These are phyloP conservation scores for Mus pahari DNA, from an alignment of 2,113 vertebrate species.

Conservation along the genomic window DNA sequence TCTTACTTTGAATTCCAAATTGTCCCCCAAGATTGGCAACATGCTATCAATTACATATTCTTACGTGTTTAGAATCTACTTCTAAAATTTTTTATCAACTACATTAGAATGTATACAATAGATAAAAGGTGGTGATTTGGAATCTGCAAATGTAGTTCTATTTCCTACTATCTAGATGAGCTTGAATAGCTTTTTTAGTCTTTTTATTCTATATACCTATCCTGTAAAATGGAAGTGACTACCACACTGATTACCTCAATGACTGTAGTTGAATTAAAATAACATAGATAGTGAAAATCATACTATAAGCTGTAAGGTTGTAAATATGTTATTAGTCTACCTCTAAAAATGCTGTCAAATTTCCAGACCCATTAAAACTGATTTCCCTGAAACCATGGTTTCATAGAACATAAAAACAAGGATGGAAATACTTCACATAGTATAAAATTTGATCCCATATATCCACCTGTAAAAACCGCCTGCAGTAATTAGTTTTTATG, in stretches of 20 bases:
- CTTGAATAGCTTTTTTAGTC: neutral
- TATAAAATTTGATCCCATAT: neutral
- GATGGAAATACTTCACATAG: neutral
- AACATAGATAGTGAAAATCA: neutral
- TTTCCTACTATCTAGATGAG: neutral
- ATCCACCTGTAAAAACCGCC: conserved; percentile 3
- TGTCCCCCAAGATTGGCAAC: neutral
- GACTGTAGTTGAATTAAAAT: conserved; percentile 15
- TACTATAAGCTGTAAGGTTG: neutral
- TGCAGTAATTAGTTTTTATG: conserved; percentile 51
- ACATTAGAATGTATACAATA: neutral
- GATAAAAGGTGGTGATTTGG: neutral
- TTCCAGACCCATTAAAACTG: neutral
- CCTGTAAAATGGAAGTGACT: neutral
- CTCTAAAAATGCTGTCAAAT: neutral
- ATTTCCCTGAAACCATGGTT: conserved; percentile 14
- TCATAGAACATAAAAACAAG: neutral
- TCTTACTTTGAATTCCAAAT: neutral
- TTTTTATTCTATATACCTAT: neutral
- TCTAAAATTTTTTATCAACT: neutral
- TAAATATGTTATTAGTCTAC: neutral
- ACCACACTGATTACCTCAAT: neutral
- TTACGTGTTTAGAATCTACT: neutral
- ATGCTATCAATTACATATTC: neutral
- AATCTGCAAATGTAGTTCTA: neutral